Base-by-base conservation (phyloP, 2,888 invertebrate species). In the Heliothis peltigera region DNA sequence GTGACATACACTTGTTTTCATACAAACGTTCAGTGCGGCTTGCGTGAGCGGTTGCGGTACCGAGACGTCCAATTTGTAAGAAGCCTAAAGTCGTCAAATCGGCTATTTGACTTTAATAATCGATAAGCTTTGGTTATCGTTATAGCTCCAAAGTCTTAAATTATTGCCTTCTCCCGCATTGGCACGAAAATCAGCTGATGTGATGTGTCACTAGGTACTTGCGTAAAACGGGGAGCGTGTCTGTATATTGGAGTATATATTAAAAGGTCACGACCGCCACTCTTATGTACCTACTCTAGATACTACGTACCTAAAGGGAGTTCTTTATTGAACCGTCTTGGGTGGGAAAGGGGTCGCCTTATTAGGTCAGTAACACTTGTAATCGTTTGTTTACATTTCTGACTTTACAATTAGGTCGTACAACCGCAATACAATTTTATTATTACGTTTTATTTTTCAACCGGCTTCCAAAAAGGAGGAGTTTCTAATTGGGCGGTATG, bases 321-420 rank as follows among this genome's bases (percentile, higher is more conserved):
- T 92, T 94, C 92, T 94, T 93, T 94, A 94, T 93, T 92, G 93
- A 93, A 90, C 89, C 86, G 90, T 90, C 91, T 92, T 91, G 93
- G 90, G 90, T 88, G 90, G 84, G 86, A 91, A 92, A 92, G 92
- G 94, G 94, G 92, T 91, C 92, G 91, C 84, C 90, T 92, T 94
- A 94, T 92, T 93, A 94, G 94, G 94, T 94, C 94, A 94, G 91
- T 93, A 92, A 91, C 93, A 92, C 91, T 80, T 71, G 66, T 73
- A 59, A 69, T 76, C 56, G 73, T 79, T 77, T 75, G 62, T 75
- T 77, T 69, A 73, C 61, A 28, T 67, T 70, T 64, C 21, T 61
- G 61, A 61, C 51, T 57, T 63, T 64, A 48, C 46, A 19, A 56
- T 64, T 60, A 56, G 10, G 53, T 58, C n/a, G 22, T 54, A 43